phyloP scores from a whole-genome alignment of 2,113 vertebrate genomes.

The Trematocara variabile region DNA sequence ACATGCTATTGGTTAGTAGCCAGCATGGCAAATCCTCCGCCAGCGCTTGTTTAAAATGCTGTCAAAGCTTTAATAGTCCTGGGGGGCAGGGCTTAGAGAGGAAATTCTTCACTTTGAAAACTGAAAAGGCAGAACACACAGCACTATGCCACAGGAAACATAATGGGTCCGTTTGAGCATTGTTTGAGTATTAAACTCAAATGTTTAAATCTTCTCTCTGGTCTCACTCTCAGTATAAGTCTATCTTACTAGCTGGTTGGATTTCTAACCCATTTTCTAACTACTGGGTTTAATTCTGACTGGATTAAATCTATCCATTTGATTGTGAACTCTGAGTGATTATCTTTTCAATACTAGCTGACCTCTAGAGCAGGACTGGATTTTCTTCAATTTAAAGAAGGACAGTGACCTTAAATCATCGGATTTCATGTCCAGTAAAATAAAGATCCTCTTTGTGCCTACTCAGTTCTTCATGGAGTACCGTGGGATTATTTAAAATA shows the following conservation, averaged over 20 bases:
- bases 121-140: slow-evolving; percentile 21
- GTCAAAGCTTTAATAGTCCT: slow-evolving; percentile 56
- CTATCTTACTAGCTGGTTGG: background rate
- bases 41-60: slow-evolving; percentile 54
- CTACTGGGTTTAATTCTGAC: slow-evolving; percentile 36
- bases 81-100: slow-evolving; percentile 30
- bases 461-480: background rate
- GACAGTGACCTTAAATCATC: slow-evolving; percentile 10
- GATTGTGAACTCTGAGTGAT: slow-evolving; percentile 17
- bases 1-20: slow-evolving; percentile 53
- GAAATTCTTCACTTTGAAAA: slow-evolving; percentile 30
- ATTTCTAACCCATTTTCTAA: slow-evolving; percentile 31
- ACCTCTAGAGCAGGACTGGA: background rate
- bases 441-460: background rate
- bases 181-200: slow-evolving; percentile 20
- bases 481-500: background rate
- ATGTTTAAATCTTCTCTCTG: slow-evolving; percentile 22
- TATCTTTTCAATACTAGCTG: slow-evolving; percentile 7
- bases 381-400: background rate
- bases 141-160: background rate
- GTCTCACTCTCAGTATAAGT: background rate
- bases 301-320: slow-evolving; percentile 43
- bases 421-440: background rate
- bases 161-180: slow-evolving; percentile 21
- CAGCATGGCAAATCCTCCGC: slow-evolving; percentile 45